Evolutionary conservation across 2,888 invertebrate genomes (phyloP), one percentile per base, ranked within the genome.

Genomic region (Cremastinae sp.): DNA sequence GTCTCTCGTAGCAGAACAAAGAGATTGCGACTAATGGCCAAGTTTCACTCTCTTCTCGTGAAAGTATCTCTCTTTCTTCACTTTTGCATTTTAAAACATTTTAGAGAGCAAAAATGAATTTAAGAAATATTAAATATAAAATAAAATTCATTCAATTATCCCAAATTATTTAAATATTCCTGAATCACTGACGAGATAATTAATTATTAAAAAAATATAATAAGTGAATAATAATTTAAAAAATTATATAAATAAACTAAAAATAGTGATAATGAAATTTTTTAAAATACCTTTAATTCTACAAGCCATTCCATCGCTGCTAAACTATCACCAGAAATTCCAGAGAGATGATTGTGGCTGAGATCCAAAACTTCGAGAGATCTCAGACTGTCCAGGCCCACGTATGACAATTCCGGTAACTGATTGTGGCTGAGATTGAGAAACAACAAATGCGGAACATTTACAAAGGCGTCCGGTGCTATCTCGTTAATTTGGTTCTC

Each of bases 311-410:
- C 96, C 92, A 97, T 93, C 65, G 93, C 92, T 76, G 94, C 93
- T 81, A 95, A 92, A 78, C 93, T 93, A n/a, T 93, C 92, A 71
- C 90, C 90, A 34, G 91, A 90, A 41, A 97, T 92, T 82, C 92
- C 92, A 18, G 92, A 91, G 20, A 97, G 90, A 75, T 92, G 93
- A 87, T 97, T 97, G 81, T 94, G 93, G 85, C 96, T 96, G 73
- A 97, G 88, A 88, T 97, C 97, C 56, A 97, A 88, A 4, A 97
- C 95, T 90, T 97, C 97, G 64, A 97, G 90, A 12, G 96, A 96
- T 49, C 93, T 92, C 74, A 97, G 90, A 80, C 93, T 93, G 45
- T 93, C 92, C 66, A 96, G 89, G 0, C 96, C 96, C 38, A 94
- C 93, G 82, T 94, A 93, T 75, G 96, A 95, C 84, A 97, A 90